phyloP scores from a whole-genome alignment of 2,888 invertebrate genomes.

The Artemia sp. region DNA sequence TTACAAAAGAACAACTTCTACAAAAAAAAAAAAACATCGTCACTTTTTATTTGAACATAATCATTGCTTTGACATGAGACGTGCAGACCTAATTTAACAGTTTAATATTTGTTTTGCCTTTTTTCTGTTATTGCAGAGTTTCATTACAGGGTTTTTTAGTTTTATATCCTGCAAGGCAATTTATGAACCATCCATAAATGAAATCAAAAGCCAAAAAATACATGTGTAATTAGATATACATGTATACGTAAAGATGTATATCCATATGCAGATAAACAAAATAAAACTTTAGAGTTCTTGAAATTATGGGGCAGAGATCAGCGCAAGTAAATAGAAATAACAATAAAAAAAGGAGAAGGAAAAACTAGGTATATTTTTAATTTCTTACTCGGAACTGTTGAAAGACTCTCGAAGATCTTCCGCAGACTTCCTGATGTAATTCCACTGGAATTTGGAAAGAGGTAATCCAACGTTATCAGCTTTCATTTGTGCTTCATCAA shows the following conservation, averaged over 20 bases:
- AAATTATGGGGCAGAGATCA: neutral
- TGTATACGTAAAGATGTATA: slow-evolving; percentile 3
- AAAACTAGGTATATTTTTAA: neutral
- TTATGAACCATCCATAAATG: neutral
- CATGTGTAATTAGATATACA: slow-evolving; percentile 4
- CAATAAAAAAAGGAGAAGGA: neutral
- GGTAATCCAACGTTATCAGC: slow-evolving; percentile 81
- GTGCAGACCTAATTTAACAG: too few species aligned
- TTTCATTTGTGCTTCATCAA: slow-evolving; percentile 84
- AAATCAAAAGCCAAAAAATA: neutral
- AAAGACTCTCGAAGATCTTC: slow-evolving; percentile 62
- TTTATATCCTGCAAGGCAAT: too few species aligned
- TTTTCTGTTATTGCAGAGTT: too few species aligned
- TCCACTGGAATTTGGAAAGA: slow-evolving; percentile 76
- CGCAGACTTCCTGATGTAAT: slow-evolving; percentile 77
- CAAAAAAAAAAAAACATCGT: too few species aligned
- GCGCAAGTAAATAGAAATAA: neutral
- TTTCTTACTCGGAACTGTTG: slow-evolving; percentile 51
- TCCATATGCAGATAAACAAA: neutral
- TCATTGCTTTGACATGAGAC: too few species aligned
- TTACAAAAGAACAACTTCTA: too few species aligned
- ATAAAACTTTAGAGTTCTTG: slow-evolving; percentile 16
- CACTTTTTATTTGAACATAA: too few species aligned
- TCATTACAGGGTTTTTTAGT: too few species aligned
- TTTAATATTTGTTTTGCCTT: too few species aligned